phyloP scores from a whole-genome alignment of 92 coral and sea anemone genomes.

The Zoanthus solanderi region DNA sequence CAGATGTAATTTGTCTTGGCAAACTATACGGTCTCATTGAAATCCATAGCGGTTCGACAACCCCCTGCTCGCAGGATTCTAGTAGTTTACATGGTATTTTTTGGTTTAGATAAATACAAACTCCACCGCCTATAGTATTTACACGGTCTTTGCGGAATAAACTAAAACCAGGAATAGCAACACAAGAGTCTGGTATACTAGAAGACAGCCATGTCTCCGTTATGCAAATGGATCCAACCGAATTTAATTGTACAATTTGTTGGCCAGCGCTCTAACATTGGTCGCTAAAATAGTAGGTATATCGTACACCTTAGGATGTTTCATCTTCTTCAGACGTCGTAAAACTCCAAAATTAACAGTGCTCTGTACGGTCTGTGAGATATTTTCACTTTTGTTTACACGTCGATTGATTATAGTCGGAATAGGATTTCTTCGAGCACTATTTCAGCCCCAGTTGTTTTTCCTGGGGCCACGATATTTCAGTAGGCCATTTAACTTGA shows the following conservation, averaged over 20 bases:
- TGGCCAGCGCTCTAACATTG: constrained; percentile 38
- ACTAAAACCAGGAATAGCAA: constrained; percentile 55
- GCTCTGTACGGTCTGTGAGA: not conserved
- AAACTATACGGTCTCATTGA: constrained; percentile 48
- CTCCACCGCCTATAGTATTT: not conserved
- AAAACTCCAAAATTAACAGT: not conserved
- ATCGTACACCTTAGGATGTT: constrained; percentile 20
- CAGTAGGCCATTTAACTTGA: constrained; percentile 14
- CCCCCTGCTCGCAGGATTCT: constrained; percentile 42
- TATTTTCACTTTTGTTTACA: constrained; percentile 1
- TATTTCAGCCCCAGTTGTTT: constrained; percentile 27
- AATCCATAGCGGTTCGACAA: constrained; percentile 46
- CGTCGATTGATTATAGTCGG: constrained; percentile 6
- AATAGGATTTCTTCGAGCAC: constrained; percentile 20
- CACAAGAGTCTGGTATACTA: constrained; percentile 50
- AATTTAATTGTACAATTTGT: constrained; percentile 32
- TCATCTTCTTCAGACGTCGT: not conserved
- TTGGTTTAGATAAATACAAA: not conserved
- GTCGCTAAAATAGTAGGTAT: constrained; percentile 50
- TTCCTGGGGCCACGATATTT: constrained; percentile 4
- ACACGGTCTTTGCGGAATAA: constrained; percentile 55
- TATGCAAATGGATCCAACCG: constrained; percentile 46
- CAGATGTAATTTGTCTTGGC: constrained; percentile 58
- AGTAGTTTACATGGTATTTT: constrained; percentile 59
- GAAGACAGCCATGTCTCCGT: constrained; percentile 63